Evolutionary conservation across 2,888 invertebrate species (phyloP).

Genomic region (Dioctria rufipes): DNA sequence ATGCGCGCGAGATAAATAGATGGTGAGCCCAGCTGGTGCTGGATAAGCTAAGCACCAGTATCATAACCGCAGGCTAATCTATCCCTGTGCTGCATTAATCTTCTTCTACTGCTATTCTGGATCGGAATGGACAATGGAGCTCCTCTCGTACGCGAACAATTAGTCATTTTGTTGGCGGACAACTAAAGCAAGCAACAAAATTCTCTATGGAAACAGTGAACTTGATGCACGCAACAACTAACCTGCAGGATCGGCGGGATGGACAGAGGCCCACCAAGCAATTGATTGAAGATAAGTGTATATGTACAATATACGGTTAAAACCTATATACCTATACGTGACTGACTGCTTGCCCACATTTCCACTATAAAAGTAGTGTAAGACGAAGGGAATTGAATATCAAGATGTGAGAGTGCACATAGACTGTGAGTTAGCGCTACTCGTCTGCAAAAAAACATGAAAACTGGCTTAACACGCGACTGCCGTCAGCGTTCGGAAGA

Average conservation of each 20-base stretch:
- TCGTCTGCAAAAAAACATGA: constrained; percentile 1
- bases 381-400: constrained; percentile 6
- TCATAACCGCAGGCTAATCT: constrained; percentile 48
- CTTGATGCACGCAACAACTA: constrained; percentile 41
- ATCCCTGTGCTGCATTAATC: constrained; percentile 41
- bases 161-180: constrained; percentile 51
- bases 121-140: constrained; percentile 50
- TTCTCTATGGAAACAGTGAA: constrained; percentile 31
- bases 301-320: not conserved
- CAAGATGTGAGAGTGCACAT: constrained; percentile 7
- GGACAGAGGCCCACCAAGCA: not conserved
- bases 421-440: constrained; percentile 13
- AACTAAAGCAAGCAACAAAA: constrained; percentile 34
- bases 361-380: not conserved
- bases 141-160: constrained; percentile 50
- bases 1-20: not conserved
- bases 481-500: constrained; percentile 44
- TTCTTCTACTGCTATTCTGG: not conserved
- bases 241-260: not conserved
- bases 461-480: constrained; percentile 48
- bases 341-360: not conserved
- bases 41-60: constrained; percentile 35
- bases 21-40: constrained; percentile 32
- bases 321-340: too few relatives aligned
- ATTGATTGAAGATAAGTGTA: not conserved